Conservation (phyloP, 2,113 vertebrate genomes). For the Mellivora capensis region DNA sequence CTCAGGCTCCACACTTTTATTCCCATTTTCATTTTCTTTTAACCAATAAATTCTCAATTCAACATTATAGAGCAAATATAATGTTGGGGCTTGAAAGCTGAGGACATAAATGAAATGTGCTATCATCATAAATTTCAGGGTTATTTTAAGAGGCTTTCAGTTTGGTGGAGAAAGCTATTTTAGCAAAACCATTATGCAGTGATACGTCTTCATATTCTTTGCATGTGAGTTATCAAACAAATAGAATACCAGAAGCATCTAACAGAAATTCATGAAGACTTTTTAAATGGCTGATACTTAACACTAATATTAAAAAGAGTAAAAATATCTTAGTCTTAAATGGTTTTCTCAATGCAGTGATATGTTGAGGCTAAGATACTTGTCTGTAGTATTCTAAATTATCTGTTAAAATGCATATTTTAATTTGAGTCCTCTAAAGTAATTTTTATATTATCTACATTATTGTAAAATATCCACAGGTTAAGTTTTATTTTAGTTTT, state of each 20-base stretch:
- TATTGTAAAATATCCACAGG: neutral
- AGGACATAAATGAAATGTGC: neutral
- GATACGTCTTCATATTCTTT: neutral
- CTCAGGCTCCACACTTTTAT: too few species aligned
- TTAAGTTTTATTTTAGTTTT: neutral
- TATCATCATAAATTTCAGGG: neutral
- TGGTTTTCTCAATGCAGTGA: neutral
- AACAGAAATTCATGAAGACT: neutral
- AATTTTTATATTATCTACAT: neutral
- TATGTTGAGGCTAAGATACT: neutral
- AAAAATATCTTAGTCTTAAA: neutral
- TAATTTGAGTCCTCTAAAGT: neutral
- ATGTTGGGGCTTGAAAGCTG: neutral
- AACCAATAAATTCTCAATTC: neutral
- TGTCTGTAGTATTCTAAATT: neutral
- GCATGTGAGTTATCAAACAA: neutral
- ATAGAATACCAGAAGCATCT: neutral
- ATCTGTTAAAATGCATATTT: neutral
- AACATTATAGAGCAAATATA: neutral
- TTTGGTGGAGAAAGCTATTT: neutral
- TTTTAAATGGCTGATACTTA: neutral
- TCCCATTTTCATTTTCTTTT: neutral
- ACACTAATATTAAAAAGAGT: neutral
- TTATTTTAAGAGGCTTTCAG: neutral
- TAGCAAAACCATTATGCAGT: neutral